Base-by-base conservation (phyloP, 2,797 vertebrate species). In the Cyprinodon diabolis region DNA sequence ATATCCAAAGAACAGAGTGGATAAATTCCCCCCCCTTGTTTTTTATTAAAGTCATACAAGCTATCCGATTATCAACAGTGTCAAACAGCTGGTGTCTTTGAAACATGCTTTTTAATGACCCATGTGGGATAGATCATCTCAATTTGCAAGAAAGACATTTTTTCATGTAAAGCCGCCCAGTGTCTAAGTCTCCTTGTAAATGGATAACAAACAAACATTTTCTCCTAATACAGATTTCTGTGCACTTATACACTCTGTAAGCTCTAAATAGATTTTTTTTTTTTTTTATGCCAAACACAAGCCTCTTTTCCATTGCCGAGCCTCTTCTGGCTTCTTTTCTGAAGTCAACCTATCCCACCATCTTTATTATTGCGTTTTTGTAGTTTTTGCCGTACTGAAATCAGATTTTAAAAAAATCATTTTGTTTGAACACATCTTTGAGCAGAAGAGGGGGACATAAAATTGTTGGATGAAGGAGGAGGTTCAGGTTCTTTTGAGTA, bases 91-190 rank as follows among this genome's bases (percentile, higher is more conserved):
- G 72, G 86, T 84, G 85, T 77, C 85, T 86, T 84, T 73, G 74
- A 88, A 92, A 93, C 92, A 92, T 84, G 89, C 77, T 87, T 92
- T 91, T 89, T 30, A 93, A 94, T 91, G 90, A 92, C 92, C 89
- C 93, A 90, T 85, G 14, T 85, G 92, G 90, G 93, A 92, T 80
- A 83, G 81, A 91, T 92, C 86, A 88, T 90, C 89, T 92, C 88
- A 92, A 94, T 91, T 93, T 90, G 91, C 84, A 93, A 86, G 86
- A 88, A 86, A 83, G 85, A 90, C 91, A 79, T 86, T 90, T 87
- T 90, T 85, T 89, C 78, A 89, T 92, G 90, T 85, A 80, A 80
- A 91, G 89, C 84, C 76, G 81, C 66, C 40, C 37, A 63, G 81
- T 88, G 88, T 92, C 86, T 52, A 40, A 86, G 83, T 82, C 77